A percentile compares a stretch with the other conserved stretches of the same genome.
Conservation (phyloP, 30 jellyfish, hydroid and myxozoan species). For the Chrysaora quinquecirrha region DNA sequence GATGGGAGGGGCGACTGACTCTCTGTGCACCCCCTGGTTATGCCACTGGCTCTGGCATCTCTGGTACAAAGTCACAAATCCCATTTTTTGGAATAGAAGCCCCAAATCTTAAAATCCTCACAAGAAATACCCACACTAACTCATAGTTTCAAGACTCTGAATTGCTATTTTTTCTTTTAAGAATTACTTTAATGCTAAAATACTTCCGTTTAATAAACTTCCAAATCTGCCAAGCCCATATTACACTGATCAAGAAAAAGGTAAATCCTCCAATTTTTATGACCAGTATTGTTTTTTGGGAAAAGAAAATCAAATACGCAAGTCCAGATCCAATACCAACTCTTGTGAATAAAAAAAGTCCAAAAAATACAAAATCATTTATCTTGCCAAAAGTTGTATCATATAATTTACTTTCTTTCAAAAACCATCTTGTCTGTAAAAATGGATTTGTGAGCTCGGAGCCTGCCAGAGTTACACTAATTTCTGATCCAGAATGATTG, state of each 20-base stretch:
- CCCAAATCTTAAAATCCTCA: too few relatives aligned
- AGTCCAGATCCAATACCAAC: slow-evolving; percentile 76
- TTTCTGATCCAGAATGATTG: slow-evolving; percentile 88
- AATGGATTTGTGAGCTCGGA: slow-evolving; percentile 93
- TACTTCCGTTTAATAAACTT: slow-evolving; percentile 43
- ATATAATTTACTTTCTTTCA: slow-evolving; percentile 59
- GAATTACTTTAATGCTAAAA: slow-evolving; percentile 2
- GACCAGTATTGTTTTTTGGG: slow-evolving; percentile 50
- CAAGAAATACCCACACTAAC: too few relatives aligned
- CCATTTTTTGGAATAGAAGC: too few relatives aligned
- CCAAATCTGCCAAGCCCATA: slow-evolving; percentile 80
- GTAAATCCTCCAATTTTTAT: slow-evolving; percentile 79
- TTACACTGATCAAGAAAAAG: slow-evolving; percentile 66
- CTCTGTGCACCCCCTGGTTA: too few relatives aligned
- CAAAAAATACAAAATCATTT: slow-evolving; percentile 76
- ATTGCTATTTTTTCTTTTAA: too few relatives aligned
- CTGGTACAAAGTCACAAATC: too few relatives aligned
- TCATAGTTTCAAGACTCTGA: too few relatives aligned
- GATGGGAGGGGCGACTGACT: too few relatives aligned
- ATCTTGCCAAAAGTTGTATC: slow-evolving; percentile 61
- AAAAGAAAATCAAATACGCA: slow-evolving; percentile 40
- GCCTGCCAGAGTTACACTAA: slow-evolving; percentile 86
- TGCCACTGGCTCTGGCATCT: too few relatives aligned
- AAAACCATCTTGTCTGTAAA: slow-evolving; percentile 89
- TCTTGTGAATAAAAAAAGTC: slow-evolving; percentile 66